These are phyloP conservation scores for Agrotis ipsilon DNA, from an alignment of 2,888 invertebrate species.

Conservation along the genomic window DNA sequence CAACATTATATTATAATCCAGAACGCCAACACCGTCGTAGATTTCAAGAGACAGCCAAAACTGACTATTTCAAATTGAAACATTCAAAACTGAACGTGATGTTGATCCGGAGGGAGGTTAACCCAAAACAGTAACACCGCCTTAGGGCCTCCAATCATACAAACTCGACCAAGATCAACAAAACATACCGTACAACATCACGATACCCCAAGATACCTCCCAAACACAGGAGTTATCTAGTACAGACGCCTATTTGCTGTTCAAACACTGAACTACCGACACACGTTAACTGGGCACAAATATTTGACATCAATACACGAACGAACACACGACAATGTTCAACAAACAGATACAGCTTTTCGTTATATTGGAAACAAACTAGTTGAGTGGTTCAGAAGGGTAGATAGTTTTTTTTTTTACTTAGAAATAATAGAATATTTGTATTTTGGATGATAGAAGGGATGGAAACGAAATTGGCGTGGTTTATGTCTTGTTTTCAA, in stretches of 20 bases:
- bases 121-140: neutral
- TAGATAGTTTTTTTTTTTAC: slow-evolving; percentile 36
- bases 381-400: slow-evolving; percentile 28
- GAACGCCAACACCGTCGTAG: too few relatives aligned
- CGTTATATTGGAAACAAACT: slow-evolving; percentile 55
- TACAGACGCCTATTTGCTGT: slow-evolving; percentile 60
- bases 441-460: neutral
- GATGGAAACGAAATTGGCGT: neutral
- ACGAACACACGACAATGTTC: slow-evolving; percentile 53
- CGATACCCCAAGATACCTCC: slow-evolving; percentile 25
- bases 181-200: neutral
- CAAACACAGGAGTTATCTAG: slow-evolving; percentile 37
- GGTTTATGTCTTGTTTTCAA: neutral
- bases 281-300: slow-evolving; percentile 65
- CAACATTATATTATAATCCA: too few relatives aligned
- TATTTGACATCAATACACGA: slow-evolving; percentile 68
- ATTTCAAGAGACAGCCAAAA: too few relatives aligned
- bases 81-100: too few relatives aligned
- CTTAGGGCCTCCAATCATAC: neutral
- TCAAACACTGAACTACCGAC: slow-evolving; percentile 63
- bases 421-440: neutral
- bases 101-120: neutral
- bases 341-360: slow-evolving; percentile 54
- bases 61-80: too few relatives aligned
- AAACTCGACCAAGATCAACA: slow-evolving; percentile 23